Evolutionary conservation across 2,888 invertebrate genomes (phyloP).

Genomic region (Notodonta dromedarius): DNA sequence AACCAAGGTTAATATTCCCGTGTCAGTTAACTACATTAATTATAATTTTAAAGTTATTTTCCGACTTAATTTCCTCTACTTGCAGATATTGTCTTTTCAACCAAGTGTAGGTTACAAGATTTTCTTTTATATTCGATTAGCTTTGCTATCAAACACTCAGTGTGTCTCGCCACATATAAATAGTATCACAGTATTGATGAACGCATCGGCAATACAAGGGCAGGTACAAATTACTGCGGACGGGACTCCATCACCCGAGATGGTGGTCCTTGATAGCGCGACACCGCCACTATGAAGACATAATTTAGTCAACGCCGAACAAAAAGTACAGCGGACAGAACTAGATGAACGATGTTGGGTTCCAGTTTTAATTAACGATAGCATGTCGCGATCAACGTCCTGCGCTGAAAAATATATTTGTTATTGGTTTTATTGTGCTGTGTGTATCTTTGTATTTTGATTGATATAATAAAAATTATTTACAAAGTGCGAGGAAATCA

Average conservation of each 20-base stretch:
- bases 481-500: not conserved
- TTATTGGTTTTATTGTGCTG: not conserved
- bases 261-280: conserved; percentile 71
- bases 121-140: not conserved
- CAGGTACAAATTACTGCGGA: conserved; percentile 79
- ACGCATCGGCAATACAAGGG: conserved; percentile 61
- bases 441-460: not conserved
- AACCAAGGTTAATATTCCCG: no score
- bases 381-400: conserved; percentile 66
- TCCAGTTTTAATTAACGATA: conserved; percentile 76
- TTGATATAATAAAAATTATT: not conserved
- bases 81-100: no score
- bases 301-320: conserved; percentile 77
- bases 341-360: conserved; percentile 76
- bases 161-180: conserved; percentile 26
- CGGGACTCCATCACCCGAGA: conserved; percentile 72
- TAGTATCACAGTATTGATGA: conserved; percentile 50
- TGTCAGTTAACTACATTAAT: no score
- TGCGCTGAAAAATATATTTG: conserved; percentile 46
- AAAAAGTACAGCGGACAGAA: conserved; percentile 69
- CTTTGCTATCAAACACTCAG: conserved; percentile 6
- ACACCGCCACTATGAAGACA: conserved; percentile 79
- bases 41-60: no score
- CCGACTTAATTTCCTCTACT: no score
- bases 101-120: no score